Evolutionary conservation across 2,113 vertebrate genomes (phyloP).

Genomic region (Propithecus coquereli): DNA sequence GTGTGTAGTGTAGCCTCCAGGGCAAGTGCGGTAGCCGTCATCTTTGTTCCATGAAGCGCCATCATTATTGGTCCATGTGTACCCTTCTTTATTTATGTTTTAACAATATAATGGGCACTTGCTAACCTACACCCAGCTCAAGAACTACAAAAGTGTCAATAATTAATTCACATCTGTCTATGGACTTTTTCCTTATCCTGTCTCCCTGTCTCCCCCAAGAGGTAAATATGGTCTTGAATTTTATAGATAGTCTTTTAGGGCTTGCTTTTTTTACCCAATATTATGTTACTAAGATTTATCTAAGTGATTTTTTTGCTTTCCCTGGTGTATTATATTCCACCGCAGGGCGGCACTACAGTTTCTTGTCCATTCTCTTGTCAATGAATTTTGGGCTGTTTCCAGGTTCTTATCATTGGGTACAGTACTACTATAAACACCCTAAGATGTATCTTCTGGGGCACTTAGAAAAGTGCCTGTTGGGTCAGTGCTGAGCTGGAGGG

Average conservation of each 20-base stretch:
- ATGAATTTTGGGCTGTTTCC: not conserved
- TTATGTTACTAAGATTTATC: not conserved
- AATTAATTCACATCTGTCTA: not conserved
- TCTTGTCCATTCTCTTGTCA: not conserved
- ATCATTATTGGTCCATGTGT: not conserved
- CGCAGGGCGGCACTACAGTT: not conserved
- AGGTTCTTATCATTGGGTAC: not conserved
- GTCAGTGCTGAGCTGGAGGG: not conserved
- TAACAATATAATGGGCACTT: not conserved
- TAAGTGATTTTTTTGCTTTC: not conserved
- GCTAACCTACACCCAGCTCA: not conserved
- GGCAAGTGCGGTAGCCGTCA: not conserved
- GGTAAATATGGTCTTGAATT: not conserved
- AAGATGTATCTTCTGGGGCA: not conserved
- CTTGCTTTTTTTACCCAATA: not conserved
- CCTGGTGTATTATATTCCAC: not conserved
- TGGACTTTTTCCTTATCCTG: not conserved
- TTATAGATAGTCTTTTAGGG: not conserved
- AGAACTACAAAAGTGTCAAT: not conserved
- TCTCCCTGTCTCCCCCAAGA: not conserved
- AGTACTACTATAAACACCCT: not conserved
- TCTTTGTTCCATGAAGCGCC: not conserved
- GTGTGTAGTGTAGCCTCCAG: not conserved
- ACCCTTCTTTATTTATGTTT: not conserved
- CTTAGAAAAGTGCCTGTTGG: not conserved